phyloP scores from a whole-genome alignment of 2,113 vertebrate species.

The Caracal caracal region DNA sequence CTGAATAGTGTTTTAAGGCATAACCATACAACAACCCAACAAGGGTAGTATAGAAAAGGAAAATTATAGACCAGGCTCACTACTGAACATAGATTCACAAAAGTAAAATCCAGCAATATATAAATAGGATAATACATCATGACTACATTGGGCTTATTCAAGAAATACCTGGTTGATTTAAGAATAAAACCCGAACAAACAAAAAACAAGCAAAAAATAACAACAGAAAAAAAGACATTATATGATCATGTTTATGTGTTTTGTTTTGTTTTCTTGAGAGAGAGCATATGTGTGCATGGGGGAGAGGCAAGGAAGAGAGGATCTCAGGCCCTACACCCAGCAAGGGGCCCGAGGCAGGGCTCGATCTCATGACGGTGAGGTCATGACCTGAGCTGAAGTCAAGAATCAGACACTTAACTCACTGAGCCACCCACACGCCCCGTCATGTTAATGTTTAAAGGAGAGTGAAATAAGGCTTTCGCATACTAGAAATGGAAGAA shows the following conservation, averaged over 20 bases:
- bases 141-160: neutral
- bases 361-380: no score
- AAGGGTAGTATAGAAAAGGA: neutral
- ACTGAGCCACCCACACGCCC: no score
- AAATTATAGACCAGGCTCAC: neutral
- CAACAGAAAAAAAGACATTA: neutral
- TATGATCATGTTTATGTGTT: neutral
- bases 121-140: neutral
- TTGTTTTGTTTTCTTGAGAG: no score
- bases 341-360: no score
- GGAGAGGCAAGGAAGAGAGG: no score
- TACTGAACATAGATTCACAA: neutral
- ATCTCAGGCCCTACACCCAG: no score
- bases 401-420: no score
- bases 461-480: neutral
- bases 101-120: neutral
- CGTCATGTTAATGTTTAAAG: neutral
- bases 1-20: neutral
- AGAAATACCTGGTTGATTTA: neutral
- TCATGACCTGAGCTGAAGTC: no score
- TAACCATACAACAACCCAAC: neutral
- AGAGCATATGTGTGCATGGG: no score
- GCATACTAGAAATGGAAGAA: neutral
- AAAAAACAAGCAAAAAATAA: no score
- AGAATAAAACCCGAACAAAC: neutral